Evolutionary conservation across 2,888 invertebrate species (phyloP), one percentile per base, ranked within the genome.

Genomic region (Callinectes sapidus): DNA sequence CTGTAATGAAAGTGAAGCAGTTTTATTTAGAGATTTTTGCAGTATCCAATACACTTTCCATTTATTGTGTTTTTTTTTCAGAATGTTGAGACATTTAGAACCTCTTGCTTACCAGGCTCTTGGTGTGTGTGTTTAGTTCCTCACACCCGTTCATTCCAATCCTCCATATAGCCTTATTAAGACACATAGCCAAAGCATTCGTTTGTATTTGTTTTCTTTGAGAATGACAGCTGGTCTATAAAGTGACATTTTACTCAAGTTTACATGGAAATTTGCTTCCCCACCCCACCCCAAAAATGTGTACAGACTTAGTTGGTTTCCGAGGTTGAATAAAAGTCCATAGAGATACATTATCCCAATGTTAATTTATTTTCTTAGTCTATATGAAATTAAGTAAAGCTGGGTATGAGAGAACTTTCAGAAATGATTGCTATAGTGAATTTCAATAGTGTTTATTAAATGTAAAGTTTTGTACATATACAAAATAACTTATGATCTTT

Each of bases 381-480:
- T 81, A 81, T 35, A 81, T 81, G 35, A 81, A 81, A 81, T 81
- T 81, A 81, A 35, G 48, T 48, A 55, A 55, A 48, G 42, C 54
- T 48, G 87, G 87, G 87, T 48, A 87, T 55, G 48, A 91, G 71
- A 87, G 90, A 42, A 89, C 77, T 87, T 92, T 92, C 92, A 87
- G 87, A 92, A 92, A 54, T 42, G 48, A 87, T 87, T 54, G 86
- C 77, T 90, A 66, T 92, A 92, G 90, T 90, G 87, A 92, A 90
- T 87, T 88, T 92, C 90, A 92, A 86, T 89, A 92, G 89, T 92
- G 92, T 92, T 81, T 81, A 89, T 89, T 92, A 86, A 90, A 90
- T 92, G 92, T 92, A 92, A 90, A 92, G 87, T 92, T 90, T 92
- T 92, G 92, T 92, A 92, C 90, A 92, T 92, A 92, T 92, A 92